A percentile compares a stretch with the other conserved stretches of the same genome.
These are phyloP conservation scores for Symphodus melops DNA, from an alignment of 2,113 vertebrate genomes.

Conservation along the genomic window DNA sequence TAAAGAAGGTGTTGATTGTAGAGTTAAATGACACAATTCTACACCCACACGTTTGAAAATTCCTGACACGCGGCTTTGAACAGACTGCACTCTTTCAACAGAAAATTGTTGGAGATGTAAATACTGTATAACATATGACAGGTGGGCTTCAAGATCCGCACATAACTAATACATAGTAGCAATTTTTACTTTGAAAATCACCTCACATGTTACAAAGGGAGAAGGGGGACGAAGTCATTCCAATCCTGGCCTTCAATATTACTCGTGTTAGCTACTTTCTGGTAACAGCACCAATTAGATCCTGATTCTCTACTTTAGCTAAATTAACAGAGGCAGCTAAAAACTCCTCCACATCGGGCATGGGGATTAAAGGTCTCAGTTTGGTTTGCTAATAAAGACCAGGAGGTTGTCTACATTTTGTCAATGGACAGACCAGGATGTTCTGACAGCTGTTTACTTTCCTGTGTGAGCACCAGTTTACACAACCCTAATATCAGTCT, in stretches of 20 bases:
- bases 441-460: conserved; percentile 58
- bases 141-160: conserved; percentile 8
- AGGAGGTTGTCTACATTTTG: conserved; percentile 20
- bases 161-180: conserved; percentile 27
- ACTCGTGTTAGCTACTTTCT: conserved; percentile 1
- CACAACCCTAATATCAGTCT: conserved; percentile 70
- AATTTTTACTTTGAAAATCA: conserved; percentile 1
- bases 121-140: no score
- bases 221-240: no score
- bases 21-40: neutral
- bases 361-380: conserved; percentile 1
- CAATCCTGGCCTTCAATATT: conserved; percentile 24
- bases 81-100: neutral
- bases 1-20: neutral
- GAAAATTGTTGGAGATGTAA: neutral
- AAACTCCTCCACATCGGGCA: neutral
- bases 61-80: neutral
- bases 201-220: no score
- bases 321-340: neutral
- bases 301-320: neutral
- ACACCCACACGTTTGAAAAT: neutral
- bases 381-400: conserved; percentile 21
- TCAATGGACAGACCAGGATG: conserved; percentile 49
- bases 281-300: conserved; percentile 15
- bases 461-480: conserved; percentile 57